Conservation (phyloP, 2,888 invertebrate genomes). For the Suillia variegata region DNA sequence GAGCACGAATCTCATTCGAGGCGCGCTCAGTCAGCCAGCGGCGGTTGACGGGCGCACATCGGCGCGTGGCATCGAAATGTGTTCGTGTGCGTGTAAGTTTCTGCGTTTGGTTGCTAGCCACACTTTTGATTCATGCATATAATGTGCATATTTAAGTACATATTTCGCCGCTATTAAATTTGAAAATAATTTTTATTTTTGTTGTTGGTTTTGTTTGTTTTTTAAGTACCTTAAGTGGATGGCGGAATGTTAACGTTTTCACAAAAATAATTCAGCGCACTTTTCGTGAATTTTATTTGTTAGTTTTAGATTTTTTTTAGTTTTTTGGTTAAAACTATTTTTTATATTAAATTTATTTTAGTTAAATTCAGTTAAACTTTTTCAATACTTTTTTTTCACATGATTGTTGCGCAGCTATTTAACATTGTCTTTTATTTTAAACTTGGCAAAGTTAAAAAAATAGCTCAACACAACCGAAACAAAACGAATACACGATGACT, state of each 20-base stretch:
- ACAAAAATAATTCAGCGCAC: too few relatives aligned
- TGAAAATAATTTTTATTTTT: slow-evolving; percentile 12
- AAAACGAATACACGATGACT: neutral
- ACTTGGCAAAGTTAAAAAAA: neutral
- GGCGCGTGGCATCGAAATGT: neutral
- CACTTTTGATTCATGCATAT: neutral
- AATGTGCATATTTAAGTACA: too few relatives aligned
- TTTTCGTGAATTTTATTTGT: too few relatives aligned
- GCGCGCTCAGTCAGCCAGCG: too few relatives aligned
- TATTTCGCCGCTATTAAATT: too few relatives aligned
- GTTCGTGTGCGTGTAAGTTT: neutral
- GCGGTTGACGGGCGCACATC: neutral
- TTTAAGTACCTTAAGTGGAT: slow-evolving; percentile 27
- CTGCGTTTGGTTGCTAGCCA: too few relatives aligned
- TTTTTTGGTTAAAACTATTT: too few relatives aligned
- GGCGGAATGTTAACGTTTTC: slow-evolving; percentile 43
- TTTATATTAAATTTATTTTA: neutral
- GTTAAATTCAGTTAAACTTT: slow-evolving; percentile 20
- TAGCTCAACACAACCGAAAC: neutral
- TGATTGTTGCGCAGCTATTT: slow-evolving; percentile 36
- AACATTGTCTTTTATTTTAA: slow-evolving; percentile 16
- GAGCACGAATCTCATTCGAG: too few relatives aligned
- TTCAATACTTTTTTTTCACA: slow-evolving; percentile 18
- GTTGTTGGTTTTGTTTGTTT: slow-evolving; percentile 1
- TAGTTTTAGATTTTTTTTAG: too few relatives aligned